phyloP scores from a whole-genome alignment of 1,140 invertebrate genomes.

The Tetraneura akinire region DNA sequence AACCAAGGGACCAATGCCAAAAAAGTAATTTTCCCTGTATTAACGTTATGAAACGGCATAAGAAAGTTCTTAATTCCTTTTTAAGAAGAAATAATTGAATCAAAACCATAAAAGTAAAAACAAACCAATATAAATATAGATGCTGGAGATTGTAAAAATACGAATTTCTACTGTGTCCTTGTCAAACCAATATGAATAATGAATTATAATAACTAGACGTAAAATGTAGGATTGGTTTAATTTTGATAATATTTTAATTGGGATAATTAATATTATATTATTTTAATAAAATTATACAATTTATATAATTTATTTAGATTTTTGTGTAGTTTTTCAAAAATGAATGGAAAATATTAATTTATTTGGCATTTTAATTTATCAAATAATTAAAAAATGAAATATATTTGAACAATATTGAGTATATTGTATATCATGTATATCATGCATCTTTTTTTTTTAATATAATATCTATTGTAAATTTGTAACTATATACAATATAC shows the following conservation, averaged over 20 bases:
- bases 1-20: constrained; percentile 33
- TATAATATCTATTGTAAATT: no score
- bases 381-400: constrained; percentile 4
- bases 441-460: no score
- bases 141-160: constrained; percentile 8
- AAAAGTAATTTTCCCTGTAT: constrained; percentile 12
- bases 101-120: constrained; percentile 10
- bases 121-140: background rate
- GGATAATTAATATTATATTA: background rate
- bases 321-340: background rate
- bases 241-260: constrained; percentile 18
- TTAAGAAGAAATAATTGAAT: background rate
- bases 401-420: no score
- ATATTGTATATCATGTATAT: no score
- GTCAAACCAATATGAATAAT: background rate
- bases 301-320: background rate
- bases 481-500: no score
- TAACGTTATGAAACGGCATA: background rate
- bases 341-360: background rate
- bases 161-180: constrained; percentile 8
- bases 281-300: constrained; percentile 17
- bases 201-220: background rate
- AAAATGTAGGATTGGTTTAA: constrained; percentile 10
- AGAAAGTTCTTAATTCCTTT: constrained; percentile 3
- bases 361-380: background rate